Base-by-base conservation (phyloP, 1,140 invertebrate species). In the Lepidurus apus region DNA sequence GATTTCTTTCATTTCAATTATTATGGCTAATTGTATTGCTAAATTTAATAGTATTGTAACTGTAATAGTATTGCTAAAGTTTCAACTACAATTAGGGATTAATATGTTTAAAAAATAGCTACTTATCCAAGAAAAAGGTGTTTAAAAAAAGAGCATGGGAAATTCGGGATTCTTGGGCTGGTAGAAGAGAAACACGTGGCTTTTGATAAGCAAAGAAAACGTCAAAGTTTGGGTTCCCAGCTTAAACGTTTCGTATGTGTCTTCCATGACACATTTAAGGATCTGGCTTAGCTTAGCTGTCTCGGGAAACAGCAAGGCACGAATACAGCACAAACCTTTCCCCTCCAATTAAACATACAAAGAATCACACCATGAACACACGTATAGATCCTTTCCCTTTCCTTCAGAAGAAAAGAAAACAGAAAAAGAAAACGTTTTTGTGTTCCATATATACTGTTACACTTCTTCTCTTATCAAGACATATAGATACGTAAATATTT, bases 401-500 rank as follows among this genome's bases (percentile, higher is more conserved):
- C 53, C 21, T 65, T 65, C 13, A n/a, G 8, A 65, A 65, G 45
- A 65, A 65, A 65, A 21, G 53, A 34, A 34, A 4, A 34, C 34
- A 34, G 4, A 34, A 34, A 34, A 4, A 34, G 34, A 34, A 34
- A 2, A 34, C 0, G 34, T 34, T 34, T 34, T 34, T 34, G 1
- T 34, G 34, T 34, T 34, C 34, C 34, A 34, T 34, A 34, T 34
- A 34, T 34, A 34, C 34, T 34, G 34, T 34, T 34, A 3, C 34
- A 34, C 53, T 65, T 65, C 21, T 65, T 21, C 53, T 65, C 53
- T 65, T 65, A 65, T 65, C 53, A 65, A 65, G 53, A 65, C 53
- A 65, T 65, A 65, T 65, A 65, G 53, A 65, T 65, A 65, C 53
- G 53, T 65, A 65, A 65, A 65, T 65, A 65, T 65, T 65, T 65